Conservation (phyloP, 2,113 vertebrate species). For the Mesoclemmys tuberculata region DNA sequence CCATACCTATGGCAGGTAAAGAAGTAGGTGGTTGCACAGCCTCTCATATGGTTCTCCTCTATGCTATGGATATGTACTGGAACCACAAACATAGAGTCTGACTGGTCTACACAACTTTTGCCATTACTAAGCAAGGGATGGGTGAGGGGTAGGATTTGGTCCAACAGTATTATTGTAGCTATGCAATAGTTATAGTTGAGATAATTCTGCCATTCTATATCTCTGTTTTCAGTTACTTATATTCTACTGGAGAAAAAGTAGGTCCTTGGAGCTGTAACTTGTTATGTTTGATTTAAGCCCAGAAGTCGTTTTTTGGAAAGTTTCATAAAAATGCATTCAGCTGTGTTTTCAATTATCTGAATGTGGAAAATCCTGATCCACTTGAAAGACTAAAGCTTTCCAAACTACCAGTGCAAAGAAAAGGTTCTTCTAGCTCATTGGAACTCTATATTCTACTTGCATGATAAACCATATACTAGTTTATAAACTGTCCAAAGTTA, state of each 20-base stretch:
- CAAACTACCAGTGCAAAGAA: not conserved
- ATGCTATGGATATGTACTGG: not conserved
- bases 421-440: not conserved
- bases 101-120: not conserved
- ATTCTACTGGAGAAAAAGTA: not conserved
- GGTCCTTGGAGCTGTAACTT: not conserved
- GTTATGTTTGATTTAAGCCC: constrained; percentile 1
- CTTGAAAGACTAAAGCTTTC: not conserved
- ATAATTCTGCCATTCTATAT: not conserved
- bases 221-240: not conserved
- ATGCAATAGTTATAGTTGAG: not conserved
- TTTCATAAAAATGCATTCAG: not conserved
- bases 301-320: not conserved
- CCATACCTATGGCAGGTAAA: not conserved
- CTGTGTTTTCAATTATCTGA: not conserved
- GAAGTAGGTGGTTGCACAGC: accelerated
- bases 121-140: not conserved
- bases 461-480: not conserved
- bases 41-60: not conserved
- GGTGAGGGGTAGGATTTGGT: not conserved
- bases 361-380: not conserved
- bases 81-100: not conserved
- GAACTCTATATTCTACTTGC: not conserved
- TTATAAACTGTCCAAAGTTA: not conserved
- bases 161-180: not conserved